Evolutionary conservation across 2,797 vertebrate genomes (phyloP).

Genomic region (Pachyuromys duprasi): DNA sequence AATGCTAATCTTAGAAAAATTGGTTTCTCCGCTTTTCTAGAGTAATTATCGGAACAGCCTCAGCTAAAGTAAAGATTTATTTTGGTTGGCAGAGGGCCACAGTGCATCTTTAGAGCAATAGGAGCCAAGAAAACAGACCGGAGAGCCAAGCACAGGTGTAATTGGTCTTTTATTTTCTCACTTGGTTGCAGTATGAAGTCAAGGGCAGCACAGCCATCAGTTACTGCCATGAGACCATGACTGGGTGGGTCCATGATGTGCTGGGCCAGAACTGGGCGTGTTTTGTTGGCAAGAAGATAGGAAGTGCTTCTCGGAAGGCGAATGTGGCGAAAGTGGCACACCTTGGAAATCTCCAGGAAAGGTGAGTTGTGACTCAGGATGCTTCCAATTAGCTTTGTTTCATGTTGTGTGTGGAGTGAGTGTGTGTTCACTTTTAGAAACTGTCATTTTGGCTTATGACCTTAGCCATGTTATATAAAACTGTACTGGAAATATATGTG

Average conservation of each 20-base stretch:
- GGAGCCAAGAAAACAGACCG: not conserved
- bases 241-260: conserved; percentile 97
- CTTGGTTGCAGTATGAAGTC: conserved; percentile 90
- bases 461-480: not conserved
- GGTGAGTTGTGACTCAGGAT: conserved; percentile 79
- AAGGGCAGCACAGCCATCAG: conserved; percentile 90
- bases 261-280: conserved; percentile 97
- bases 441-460: conserved; percentile 34
- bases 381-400: not conserved
- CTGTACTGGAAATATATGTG: not conserved
- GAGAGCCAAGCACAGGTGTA: not conserved
- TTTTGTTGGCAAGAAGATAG: conserved; percentile 91
- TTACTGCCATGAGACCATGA: conserved; percentile 95
- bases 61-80: not conserved
- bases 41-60: not conserved
- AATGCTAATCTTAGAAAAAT: not conserved
- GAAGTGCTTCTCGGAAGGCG: conserved; percentile 76
- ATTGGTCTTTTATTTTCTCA: not conserved
- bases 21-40: conserved; percentile 17
- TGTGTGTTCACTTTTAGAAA: not conserved
- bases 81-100: conserved; percentile 1
- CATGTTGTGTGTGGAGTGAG: not conserved
- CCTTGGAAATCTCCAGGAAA: conserved; percentile 69
- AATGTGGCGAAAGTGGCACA: conserved; percentile 54
- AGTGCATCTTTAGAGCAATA: not conserved